Evolutionary conservation across 53 echinoderm and acorn worm genomes (phyloP).

Genomic region (Temnopleurus reevesii): DNA sequence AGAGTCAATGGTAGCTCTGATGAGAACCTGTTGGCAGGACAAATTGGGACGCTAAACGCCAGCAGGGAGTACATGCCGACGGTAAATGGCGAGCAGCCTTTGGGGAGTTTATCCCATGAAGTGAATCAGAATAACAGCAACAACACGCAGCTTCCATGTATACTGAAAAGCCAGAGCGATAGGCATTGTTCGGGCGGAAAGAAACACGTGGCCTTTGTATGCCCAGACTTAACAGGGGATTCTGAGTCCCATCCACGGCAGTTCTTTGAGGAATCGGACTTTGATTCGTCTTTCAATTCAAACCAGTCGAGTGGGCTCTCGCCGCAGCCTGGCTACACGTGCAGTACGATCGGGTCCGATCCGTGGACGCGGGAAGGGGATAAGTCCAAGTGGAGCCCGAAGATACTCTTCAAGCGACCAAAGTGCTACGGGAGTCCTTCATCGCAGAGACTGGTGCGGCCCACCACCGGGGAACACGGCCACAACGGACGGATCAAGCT

Average conservation of each 20-base stretch:
- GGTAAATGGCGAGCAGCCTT: background rate
- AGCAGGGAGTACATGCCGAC: background rate
- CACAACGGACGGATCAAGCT: slow-evolving; percentile 70
- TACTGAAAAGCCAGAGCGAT: slow-evolving; percentile 34
- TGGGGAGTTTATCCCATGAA: background rate
- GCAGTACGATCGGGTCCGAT: slow-evolving; percentile 51
- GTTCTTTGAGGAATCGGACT: slow-evolving; percentile 34
- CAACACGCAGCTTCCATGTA: slow-evolving; percentile 61
- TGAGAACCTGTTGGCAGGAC: slow-evolving; percentile 8
- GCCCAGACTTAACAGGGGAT: slow-evolving; percentile 26
- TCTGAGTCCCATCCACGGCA: background rate
- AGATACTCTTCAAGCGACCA: slow-evolving; percentile 59
- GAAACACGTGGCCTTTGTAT: slow-evolving; percentile 54
- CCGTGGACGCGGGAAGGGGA: slow-evolving; percentile 49
- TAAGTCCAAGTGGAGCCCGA: slow-evolving; percentile 67
- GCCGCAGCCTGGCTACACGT: slow-evolving; percentile 2
- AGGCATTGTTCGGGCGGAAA: slow-evolving; percentile 15
- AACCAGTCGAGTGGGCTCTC: slow-evolving; percentile 9
- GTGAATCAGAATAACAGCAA: slow-evolving; percentile 47
- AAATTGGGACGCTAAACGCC: slow-evolving; percentile 2
- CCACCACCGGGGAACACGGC: slow-evolving; percentile 10
- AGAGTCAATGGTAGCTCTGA: slow-evolving; percentile 19
- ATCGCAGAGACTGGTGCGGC: slow-evolving; percentile 16
- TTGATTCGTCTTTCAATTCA: background rate
- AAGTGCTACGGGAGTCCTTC: slow-evolving; percentile 47